phyloP scores from a whole-genome alignment of 1,140 invertebrate species.

The Euborellia annulipes region DNA sequence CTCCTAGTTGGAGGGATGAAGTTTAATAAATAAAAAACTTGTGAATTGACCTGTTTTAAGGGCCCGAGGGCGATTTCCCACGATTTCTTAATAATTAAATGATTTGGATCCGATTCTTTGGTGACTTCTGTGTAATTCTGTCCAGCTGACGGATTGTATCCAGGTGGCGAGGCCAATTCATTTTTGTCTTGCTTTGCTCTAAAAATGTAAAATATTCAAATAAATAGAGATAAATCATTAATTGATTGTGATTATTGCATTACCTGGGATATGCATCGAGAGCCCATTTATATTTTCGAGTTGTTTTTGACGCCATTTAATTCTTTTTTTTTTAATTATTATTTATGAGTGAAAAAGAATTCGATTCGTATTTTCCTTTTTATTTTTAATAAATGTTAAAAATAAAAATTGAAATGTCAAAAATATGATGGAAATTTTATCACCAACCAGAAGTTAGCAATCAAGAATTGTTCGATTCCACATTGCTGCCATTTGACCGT shows the following conservation, averaged over 20 bases:
- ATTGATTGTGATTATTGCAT: constrained; percentile 3
- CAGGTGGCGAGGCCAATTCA: constrained; percentile 60
- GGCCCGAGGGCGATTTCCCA: constrained; percentile 96
- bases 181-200: constrained; percentile 30
- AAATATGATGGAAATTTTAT: too few relatives aligned
- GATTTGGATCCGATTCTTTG: constrained; percentile 58
- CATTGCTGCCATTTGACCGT: too few relatives aligned
- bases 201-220: constrained; percentile 9
- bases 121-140: constrained; percentile 56
- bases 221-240: constrained; percentile 4
- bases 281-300: constrained; percentile 31
- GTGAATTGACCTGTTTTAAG: constrained; percentile 69
- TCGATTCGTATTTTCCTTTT: too few relatives aligned
- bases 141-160: constrained; percentile 55
- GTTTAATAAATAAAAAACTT: too few relatives aligned
- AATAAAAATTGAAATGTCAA: too few relatives aligned
- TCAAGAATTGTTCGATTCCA: too few relatives aligned
- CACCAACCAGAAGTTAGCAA: too few relatives aligned
- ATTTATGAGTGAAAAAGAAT: too few relatives aligned
- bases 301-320: too few relatives aligned
- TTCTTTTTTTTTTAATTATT: too few relatives aligned
- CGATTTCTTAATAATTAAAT: constrained; percentile 83
- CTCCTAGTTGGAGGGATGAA: too few relatives aligned
- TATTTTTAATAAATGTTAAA: too few relatives aligned
- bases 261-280: constrained; percentile 32